Evolutionary conservation across 2,888 invertebrate genomes (phyloP).

Genomic region (Cantharis rustica): DNA sequence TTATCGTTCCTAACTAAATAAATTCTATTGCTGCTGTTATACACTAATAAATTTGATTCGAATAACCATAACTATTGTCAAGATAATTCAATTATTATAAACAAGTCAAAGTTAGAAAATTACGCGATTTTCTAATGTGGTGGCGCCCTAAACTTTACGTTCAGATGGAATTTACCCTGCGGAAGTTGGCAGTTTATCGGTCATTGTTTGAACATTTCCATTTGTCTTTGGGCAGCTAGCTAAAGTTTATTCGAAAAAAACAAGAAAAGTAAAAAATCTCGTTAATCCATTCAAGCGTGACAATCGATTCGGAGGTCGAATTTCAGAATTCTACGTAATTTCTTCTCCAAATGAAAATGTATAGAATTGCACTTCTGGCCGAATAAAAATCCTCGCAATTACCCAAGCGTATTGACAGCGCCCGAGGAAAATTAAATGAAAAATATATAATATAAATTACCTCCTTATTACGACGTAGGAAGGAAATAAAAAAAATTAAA

Average conservation of each 20-base stretch:
- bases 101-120: not conserved
- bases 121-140: not conserved
- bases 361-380: not conserved
- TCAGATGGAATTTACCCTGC: not conserved
- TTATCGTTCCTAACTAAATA: constrained; percentile 12
- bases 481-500: not conserved
- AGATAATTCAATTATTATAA: not conserved
- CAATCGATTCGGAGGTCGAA: too few relatives aligned
- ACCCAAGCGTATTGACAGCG: not conserved
- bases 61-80: not conserved
- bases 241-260: too few relatives aligned
- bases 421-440: not conserved
- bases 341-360: too few relatives aligned
- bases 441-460: not conserved
- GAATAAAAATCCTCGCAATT: not conserved
- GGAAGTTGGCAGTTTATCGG: not conserved
- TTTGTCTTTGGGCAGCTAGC: too few relatives aligned
- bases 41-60: constrained; percentile 12
- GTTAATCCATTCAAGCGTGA: too few relatives aligned
- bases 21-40: constrained; percentile 11
- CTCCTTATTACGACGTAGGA: not conserved
- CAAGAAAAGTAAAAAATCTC: too few relatives aligned
- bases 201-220: not conserved
- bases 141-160: not conserved
- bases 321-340: too few relatives aligned